phyloP scores from a whole-genome alignment of 2,113 vertebrate genomes.

The Montifringilla adamsi region DNA sequence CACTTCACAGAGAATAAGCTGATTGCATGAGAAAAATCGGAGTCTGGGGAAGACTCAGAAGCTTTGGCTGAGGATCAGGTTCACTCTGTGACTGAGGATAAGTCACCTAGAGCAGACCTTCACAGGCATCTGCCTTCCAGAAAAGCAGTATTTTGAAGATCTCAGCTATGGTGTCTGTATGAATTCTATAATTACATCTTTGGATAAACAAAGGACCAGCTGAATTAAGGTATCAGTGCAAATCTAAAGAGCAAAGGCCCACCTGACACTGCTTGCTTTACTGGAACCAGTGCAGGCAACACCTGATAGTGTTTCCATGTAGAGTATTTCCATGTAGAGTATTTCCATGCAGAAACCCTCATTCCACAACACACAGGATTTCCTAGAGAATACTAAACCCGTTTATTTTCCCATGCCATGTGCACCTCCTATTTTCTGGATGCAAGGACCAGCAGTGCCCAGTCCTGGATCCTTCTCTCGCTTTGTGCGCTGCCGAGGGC shows the following conservation, averaged over 20 bases:
- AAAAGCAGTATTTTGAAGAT: neutral
- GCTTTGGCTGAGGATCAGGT: neutral
- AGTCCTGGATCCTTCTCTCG: accelerated
- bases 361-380: accelerated
- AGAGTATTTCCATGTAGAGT: neutral
- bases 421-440: neutral
- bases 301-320: neutral
- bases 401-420: accelerated
- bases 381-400: neutral
- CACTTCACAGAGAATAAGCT: neutral
- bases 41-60: neutral
- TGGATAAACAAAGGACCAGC: neutral
- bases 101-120: neutral
- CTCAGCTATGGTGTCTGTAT: neutral
- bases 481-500: neutral
- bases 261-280: neutral
- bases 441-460: neutral
- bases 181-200: neutral
- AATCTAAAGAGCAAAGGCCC: neutral
- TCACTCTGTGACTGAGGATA: neutral
- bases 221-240: neutral
- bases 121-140: neutral
- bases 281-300: neutral
- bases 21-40: neutral
- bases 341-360: accelerated